A percentile compares a stretch with the other conserved stretches of the same genome.
Evolutionary conservation across 64 coral and sea anemone genomes (phyloP).

Genomic region (Hydrozoanthus tunicans): DNA sequence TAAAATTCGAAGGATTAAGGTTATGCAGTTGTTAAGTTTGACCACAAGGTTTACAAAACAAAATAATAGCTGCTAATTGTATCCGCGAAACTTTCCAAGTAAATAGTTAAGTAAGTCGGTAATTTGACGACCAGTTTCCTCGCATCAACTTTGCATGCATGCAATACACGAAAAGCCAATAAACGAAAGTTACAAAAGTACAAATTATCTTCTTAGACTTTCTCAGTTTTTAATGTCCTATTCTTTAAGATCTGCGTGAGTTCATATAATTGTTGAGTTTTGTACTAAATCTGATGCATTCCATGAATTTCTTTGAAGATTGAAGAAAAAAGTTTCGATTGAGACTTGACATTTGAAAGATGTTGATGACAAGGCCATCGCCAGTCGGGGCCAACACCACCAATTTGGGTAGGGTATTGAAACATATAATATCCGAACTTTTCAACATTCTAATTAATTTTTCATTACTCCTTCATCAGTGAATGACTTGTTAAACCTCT

Average conservation of each 20-base stretch:
- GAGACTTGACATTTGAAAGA: conserved; percentile 46
- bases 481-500: conserved; percentile 68
- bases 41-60: background rate
- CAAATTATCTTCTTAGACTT: background rate
- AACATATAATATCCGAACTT: conserved; percentile 51
- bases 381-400: conserved; percentile 17
- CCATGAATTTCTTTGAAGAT: conserved; percentile 15
- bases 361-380: conserved; percentile 35
- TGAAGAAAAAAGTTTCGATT: conserved; percentile 9
- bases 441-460: conserved; percentile 65
- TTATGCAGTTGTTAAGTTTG: background rate
- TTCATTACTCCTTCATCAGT: conserved; percentile 67
- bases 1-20: background rate
- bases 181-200: background rate
- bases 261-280: background rate
- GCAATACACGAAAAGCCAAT: background rate
- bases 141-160: background rate
- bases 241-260: background rate
- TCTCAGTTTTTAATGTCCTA: conserved; percentile 33
- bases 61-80: background rate
- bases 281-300: background rate
- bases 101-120: background rate
- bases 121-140: background rate
- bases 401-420: conserved; percentile 34
- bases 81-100: background rate